These are phyloP conservation scores for Oreochromis spilurus DNA, from an alignment of 2,113 vertebrate species.

Conservation along the genomic window DNA sequence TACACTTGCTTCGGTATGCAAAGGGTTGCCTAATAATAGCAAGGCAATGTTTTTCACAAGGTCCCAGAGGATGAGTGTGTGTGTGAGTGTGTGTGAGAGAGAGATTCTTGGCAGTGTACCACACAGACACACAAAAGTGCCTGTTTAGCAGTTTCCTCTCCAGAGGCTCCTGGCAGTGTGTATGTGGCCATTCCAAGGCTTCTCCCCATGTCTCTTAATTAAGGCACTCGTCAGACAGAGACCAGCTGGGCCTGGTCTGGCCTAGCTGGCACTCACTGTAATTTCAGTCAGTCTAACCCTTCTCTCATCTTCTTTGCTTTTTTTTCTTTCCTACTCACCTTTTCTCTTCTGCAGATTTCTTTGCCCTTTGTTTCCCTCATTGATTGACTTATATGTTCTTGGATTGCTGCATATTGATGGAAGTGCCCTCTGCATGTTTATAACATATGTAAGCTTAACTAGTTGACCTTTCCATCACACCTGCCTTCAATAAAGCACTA, in stretches of 20 bases:
- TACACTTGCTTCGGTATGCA: conserved; percentile 46
- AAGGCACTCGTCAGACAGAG: conserved; percentile 66
- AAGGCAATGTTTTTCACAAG: conserved; percentile 48
- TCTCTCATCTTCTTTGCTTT: not conserved
- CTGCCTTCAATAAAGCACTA: conserved; percentile 27
- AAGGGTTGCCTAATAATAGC: conserved; percentile 64
- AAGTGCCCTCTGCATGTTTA: not conserved
- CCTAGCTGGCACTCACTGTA: conserved; percentile 43
- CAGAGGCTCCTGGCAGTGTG: conserved; percentile 55
- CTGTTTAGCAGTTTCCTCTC: conserved; percentile 62
- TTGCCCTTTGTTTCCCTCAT: not conserved
- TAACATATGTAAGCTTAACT: not conserved
- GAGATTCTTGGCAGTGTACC: conserved; percentile 45
- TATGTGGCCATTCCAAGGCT: conserved; percentile 56
- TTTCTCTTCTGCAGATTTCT: not conserved
- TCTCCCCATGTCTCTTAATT: conserved; percentile 71
- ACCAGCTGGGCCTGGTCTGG: conserved; percentile 69
- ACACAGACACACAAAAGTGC: conserved; percentile 43
- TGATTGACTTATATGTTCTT: not conserved
- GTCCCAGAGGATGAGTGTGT: conserved; percentile 34
- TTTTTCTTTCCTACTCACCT: not conserved
- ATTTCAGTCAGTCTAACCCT: conserved; percentile 35
- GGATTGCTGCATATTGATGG: not conserved
- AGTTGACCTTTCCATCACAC: conserved; percentile 36
- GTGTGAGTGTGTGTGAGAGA: not conserved